Base-by-base conservation (phyloP, 2,113 vertebrate genomes). In the Glareola pratincola region DNA sequence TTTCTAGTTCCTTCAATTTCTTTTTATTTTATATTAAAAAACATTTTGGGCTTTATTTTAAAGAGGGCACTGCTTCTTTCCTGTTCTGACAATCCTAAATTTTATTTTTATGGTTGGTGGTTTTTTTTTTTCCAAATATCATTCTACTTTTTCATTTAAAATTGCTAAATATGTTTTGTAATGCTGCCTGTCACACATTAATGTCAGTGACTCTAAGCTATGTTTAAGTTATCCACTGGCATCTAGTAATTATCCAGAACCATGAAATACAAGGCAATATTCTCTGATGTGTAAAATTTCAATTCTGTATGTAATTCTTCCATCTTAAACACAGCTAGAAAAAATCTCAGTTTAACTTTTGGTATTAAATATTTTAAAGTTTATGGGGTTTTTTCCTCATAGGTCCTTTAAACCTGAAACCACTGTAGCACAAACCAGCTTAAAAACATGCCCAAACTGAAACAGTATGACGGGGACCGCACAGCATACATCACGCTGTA, bases 171-270 rank as follows among this genome's bases (percentile, higher is more conserved):
- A 96, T 97, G 92, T 97, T 98, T 96, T 96, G 84, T 87, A 97
- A 84, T 95, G 87, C 92, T 96, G 95, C 97, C 95, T 98, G 97
- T 98, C 98, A 98, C 96, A 97, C 98, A 95, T 98, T 98, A 95
- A 98, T 98, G 98, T 98, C 98, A 98, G 50, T 98, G 98, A 98
- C 95, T 98, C 97, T 98, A 98, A 98, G 97, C 98, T 98, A 90
- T 98, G 98, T 98, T 98, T 98, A 98, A 98, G 97, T 98, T 98
- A 98, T 98, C 97, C 97, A 97, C 97, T 98, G 98, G 98, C 98
- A 98, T 98, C 98, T 98, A 98, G 97, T 98, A 98, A 98, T 98
- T 98, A 98, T 98, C 95, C 96, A 97, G 97, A 98, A 92, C 89
- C 96, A 97, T 83, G 96, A 98, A 98, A 98, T 97, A 97, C 96